A percentile compares a stretch with the other conserved stretches of the same genome.
phyloP scores from a whole-genome alignment of 1,140 invertebrate genomes.

The Euura saliciscinereae region DNA sequence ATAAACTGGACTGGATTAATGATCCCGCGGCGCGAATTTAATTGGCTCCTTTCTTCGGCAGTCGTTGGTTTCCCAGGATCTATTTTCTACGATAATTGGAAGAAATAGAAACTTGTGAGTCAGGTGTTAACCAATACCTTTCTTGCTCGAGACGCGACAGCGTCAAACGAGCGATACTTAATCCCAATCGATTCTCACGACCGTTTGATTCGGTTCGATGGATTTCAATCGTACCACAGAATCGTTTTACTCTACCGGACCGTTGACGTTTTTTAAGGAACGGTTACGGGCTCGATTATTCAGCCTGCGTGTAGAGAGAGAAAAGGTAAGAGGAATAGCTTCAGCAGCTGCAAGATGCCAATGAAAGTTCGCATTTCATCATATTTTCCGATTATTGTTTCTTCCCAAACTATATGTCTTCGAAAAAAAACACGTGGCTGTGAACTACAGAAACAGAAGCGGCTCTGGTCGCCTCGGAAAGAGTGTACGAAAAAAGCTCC shows the following conservation, averaged over 20 bases:
- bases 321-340: too few species aligned
- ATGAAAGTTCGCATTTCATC: too few species aligned
- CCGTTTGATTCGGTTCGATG: neutral
- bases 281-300: too few species aligned
- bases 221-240: neutral
- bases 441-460: too few species aligned
- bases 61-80: constrained; percentile 15
- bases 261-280: too few species aligned
- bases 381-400: too few species aligned
- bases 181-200: neutral
- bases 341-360: too few species aligned
- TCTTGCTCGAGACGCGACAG: neutral
- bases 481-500: neutral
- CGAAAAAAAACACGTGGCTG: too few species aligned
- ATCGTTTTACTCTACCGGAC: too few species aligned
- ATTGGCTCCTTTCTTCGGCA: neutral
- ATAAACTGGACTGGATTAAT: constrained; percentile 2
- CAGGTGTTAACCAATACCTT: neutral
- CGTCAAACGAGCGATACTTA: neutral
- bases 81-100: constrained; percentile 19
- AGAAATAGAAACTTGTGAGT: constrained; percentile 18
- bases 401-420: too few species aligned
- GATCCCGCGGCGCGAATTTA: neutral
- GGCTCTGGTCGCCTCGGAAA: too few species aligned
- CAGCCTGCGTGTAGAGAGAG: too few species aligned